These are phyloP conservation scores for Catonia carolina DNA, from an alignment of 2,888 invertebrate species.

Conservation along the genomic window DNA sequence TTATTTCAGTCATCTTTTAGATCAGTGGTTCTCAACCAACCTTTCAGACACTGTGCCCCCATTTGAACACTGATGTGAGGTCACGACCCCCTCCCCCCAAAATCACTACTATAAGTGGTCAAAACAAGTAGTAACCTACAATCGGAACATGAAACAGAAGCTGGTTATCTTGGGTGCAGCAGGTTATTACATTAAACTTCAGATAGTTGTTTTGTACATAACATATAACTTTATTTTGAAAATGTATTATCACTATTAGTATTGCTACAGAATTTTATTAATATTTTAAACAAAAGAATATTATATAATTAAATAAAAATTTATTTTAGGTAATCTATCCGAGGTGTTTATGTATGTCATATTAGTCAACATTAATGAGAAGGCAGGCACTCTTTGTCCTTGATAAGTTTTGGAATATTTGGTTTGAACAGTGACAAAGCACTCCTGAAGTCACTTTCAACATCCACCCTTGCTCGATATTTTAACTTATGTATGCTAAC, in stretches of 20 bases:
- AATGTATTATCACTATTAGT: too few relatives aligned
- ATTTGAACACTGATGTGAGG: constrained; percentile 5
- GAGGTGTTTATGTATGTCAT: background rate
- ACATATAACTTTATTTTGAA: background rate
- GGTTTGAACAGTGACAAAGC: constrained; percentile 10
- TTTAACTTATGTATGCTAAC: constrained; percentile 21
- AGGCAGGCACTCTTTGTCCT: constrained; percentile 6
- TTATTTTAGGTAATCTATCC: background rate
- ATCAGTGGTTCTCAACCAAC: background rate
- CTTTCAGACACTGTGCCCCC: background rate
- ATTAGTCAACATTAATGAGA: constrained; percentile 6
- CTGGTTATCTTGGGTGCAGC: too few relatives aligned
- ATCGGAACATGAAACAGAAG: background rate
- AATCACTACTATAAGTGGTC: background rate
- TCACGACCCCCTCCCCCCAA: constrained; percentile 1
- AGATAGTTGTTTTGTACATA: background rate
- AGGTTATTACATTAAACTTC: constrained; percentile 6
- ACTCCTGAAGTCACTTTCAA: constrained; percentile 19
- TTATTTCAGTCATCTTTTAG: background rate
- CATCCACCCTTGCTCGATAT: constrained; percentile 20
- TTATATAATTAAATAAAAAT: background rate
- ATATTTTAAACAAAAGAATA: background rate
- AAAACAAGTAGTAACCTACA: background rate
- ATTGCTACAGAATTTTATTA: background rate
- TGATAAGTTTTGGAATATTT: constrained; percentile 5